Conservation (phyloP, 2,888 invertebrate genomes). For the Pammene aurita region DNA sequence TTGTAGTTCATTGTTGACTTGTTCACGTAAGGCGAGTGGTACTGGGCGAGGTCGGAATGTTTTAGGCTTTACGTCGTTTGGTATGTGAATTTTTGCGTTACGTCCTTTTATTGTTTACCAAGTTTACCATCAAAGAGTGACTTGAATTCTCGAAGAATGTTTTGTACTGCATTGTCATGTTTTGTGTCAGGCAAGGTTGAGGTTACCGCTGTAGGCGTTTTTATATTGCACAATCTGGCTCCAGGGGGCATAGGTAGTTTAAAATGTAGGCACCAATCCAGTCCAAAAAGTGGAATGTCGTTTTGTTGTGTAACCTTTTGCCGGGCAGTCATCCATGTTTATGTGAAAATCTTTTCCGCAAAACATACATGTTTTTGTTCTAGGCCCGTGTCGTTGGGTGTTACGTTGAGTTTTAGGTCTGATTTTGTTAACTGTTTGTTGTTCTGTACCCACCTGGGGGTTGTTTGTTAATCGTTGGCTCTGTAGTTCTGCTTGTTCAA, state of each 20-base stretch:
- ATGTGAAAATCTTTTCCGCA: no score
- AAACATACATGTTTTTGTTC: no score
- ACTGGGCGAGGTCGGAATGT: slow-evolving; percentile 8
- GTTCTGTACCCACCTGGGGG: no score
- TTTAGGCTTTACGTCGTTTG: background rate
- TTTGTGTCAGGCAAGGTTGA: background rate
- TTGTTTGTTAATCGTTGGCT: no score
- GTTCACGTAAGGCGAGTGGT: slow-evolving; percentile 10
- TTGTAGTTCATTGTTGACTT: slow-evolving; percentile 5
- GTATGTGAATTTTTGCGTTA: background rate
- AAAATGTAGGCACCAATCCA: slow-evolving; percentile 8
- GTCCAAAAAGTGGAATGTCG: no score
- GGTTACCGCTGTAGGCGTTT: background rate
- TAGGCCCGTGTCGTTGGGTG: no score
- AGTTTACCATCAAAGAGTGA: slow-evolving; percentile 8
- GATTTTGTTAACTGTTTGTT: no score
- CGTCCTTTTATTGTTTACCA: slow-evolving; percentile 12
- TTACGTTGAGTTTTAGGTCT: no score
- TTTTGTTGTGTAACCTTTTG: no score
- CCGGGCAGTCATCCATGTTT: no score
- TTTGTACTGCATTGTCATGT: background rate
- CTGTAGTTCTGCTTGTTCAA: no score
- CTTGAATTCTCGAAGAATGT: background rate
- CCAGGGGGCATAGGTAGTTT: slow-evolving; percentile 9
- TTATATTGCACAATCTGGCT: background rate